Percentiles rank a stretch among this genome's conserved stretches.
Evolutionary conservation across 2,113 vertebrate genomes (phyloP).

Genomic region (Turnix velox): DNA sequence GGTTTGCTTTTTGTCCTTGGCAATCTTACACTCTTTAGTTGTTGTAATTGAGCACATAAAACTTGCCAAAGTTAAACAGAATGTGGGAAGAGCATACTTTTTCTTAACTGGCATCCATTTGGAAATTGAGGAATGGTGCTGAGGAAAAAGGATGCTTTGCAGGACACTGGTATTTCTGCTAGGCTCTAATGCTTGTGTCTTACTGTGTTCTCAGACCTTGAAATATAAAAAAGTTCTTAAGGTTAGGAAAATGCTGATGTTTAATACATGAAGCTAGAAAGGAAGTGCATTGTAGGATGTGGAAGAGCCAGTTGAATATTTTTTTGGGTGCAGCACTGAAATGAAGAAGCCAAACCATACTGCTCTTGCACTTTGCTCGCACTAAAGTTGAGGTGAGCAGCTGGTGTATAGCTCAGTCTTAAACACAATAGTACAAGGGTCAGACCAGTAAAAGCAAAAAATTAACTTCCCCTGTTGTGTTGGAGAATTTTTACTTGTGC

Average conservation of each 20-base stretch:
- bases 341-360: background rate
- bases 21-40: background rate
- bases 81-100: background rate
- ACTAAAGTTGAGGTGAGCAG: background rate
- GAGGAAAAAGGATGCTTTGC: background rate
- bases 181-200: background rate
- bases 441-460: constrained; percentile 24
- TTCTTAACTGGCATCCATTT: background rate
- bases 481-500: background rate
- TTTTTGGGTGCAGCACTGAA: background rate
- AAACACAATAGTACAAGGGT: constrained; percentile 46
- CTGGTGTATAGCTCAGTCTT: constrained; percentile 30
- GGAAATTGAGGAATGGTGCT: background rate
- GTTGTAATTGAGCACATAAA: background rate
- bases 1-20: background rate
- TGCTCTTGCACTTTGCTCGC: background rate
- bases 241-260: background rate
- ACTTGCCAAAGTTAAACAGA: background rate
- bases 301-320: background rate
- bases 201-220: background rate
- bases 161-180: background rate
- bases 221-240: background rate
- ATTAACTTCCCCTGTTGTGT: background rate
- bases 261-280: background rate
- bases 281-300: background rate